These are phyloP conservation scores for Rhogogaster chlorosoma DNA, from an alignment of 2,888 invertebrate genomes.

Conservation along the genomic window DNA sequence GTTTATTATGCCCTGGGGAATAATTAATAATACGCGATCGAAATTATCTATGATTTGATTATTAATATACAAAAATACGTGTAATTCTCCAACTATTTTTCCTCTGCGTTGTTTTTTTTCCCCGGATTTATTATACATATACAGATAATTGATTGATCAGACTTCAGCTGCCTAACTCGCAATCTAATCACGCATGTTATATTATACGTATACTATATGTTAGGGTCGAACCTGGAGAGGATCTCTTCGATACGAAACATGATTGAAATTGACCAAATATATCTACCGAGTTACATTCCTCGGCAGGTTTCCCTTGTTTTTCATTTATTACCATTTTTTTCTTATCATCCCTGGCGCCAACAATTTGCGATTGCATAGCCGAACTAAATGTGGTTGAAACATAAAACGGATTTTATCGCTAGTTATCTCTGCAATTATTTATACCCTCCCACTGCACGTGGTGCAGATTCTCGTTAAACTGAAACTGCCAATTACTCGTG, in stretches of 20 bases:
- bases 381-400: background rate
- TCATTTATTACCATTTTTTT: background rate
- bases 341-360: background rate
- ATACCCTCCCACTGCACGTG: background rate
- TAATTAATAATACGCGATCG: background rate
- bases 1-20: background rate
- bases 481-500: background rate
- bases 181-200: background rate
- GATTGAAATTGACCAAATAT: background rate
- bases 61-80: background rate
- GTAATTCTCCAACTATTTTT: background rate
- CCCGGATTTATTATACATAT: background rate
- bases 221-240: background rate
- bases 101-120: background rate
- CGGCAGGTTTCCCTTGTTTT: background rate
- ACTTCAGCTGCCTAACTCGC: background rate
- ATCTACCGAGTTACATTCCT: background rate
- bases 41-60: background rate
- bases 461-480: background rate
- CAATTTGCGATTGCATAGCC: background rate
- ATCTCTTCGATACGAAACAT: background rate
- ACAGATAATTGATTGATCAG: background rate
- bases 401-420: background rate
- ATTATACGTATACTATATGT: background rate
- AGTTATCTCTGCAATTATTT: conserved; percentile 5